phyloP scores from a whole-genome alignment of 2,888 invertebrate species.

The Phytoseiulus persimilis region DNA sequence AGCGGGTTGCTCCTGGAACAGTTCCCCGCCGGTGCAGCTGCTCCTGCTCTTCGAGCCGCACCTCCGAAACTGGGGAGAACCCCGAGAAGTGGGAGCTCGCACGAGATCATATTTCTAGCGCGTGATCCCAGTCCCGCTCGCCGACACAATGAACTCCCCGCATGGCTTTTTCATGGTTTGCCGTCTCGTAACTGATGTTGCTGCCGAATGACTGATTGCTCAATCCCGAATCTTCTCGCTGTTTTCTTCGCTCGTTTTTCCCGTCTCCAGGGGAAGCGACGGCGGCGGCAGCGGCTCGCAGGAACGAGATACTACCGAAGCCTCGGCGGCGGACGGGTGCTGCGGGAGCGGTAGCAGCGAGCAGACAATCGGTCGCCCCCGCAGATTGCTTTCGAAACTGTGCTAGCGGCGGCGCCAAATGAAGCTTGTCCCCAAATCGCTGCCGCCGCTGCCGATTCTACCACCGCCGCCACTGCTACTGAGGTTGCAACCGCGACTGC shows the following conservation, averaged over 20 bases:
- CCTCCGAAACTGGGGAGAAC: too few relatives aligned
- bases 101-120: neutral
- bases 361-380: slow-evolving; percentile 5
- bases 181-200: neutral
- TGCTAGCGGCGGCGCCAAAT: neutral
- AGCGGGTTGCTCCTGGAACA: too few relatives aligned
- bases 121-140: neutral
- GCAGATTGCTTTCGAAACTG: neutral
- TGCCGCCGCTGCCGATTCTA: neutral
- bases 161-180: neutral
- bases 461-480: neutral
- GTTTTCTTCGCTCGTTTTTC: neutral
- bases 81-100: neutral
- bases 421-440: neutral
- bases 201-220: neutral
- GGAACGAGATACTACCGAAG: neutral
- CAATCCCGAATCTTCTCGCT: neutral
- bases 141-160: neutral
- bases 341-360: neutral
- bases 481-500: neutral
- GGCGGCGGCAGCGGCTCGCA: neutral
- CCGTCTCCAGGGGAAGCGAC: neutral
- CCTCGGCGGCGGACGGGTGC: neutral
- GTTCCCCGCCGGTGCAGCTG: too few relatives aligned
- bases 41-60: too few relatives aligned